Evolutionary conservation across 2,113 vertebrate species (phyloP).

Genomic region (Myanophis thanlyinensis): DNA sequence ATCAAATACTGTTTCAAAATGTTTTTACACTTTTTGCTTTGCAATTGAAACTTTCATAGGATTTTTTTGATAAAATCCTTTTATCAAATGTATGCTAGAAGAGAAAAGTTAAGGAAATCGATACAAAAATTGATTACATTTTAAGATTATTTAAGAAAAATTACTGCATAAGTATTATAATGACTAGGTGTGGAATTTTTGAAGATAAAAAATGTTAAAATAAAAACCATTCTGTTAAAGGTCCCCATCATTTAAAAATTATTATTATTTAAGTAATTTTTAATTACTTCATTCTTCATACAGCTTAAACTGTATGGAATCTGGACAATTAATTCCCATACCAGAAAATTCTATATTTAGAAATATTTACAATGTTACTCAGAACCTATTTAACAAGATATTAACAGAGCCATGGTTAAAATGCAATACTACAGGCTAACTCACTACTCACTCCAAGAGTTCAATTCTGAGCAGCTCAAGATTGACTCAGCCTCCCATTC

Average conservation of each 20-base stretch:
- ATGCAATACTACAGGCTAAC: too few species aligned
- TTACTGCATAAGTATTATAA: not conserved
- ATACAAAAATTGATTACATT: constrained; percentile 29
- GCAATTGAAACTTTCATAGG: not conserved
- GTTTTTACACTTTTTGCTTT: not conserved
- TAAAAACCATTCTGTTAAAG: not conserved
- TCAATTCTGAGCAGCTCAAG: too few species aligned
- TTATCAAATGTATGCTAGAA: constrained; percentile 3
- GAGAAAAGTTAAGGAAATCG: constrained; percentile 13
- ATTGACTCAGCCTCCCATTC: too few species aligned
- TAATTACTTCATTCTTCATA: constrained; percentile 11
- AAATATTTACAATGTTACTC: not conserved
- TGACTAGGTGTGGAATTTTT: not conserved
- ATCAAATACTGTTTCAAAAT: not conserved
- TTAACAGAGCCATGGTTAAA: too few species aligned
- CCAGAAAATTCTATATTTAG: not conserved
- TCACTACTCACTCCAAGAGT: too few species aligned
- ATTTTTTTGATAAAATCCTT: constrained; percentile 7
- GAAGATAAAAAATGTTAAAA: not conserved
- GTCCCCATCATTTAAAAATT: not conserved
- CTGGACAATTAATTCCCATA: constrained; percentile 38
- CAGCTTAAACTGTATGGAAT: not conserved
- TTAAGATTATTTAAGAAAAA: constrained; percentile 19
- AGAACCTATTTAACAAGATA: constrained; percentile 16
- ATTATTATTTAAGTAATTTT: not conserved